phyloP scores from a whole-genome alignment of 2,113 vertebrate genomes.

The Galemys pyrenaicus region DNA sequence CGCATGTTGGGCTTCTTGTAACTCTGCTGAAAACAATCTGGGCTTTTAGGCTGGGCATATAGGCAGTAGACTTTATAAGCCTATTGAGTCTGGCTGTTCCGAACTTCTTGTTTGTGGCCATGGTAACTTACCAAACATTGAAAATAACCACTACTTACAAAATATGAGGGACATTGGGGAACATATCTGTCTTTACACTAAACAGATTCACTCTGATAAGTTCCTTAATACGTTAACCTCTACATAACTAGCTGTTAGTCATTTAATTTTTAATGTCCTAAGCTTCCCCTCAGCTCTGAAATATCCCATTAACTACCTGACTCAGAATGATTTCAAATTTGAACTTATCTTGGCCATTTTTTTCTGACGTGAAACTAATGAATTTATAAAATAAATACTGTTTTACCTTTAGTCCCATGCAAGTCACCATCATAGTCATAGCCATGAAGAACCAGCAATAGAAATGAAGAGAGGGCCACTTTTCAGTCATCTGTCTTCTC shows the following conservation, averaged over 20 bases:
- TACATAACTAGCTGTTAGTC: not conserved
- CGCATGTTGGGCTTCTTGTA: not conserved
- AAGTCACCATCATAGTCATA: conserved; percentile 87
- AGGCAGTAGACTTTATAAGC: not conserved
- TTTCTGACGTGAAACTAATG: conserved; percentile 21
- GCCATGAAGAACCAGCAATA: conserved; percentile 81
- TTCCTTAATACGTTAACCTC: not conserved
- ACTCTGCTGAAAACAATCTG: not conserved
- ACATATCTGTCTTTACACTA: not conserved
- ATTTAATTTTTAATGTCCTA: conserved; percentile 1
- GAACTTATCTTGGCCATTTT: not conserved
- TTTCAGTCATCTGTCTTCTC: conserved; percentile 84
- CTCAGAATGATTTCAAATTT: conserved; percentile 29
- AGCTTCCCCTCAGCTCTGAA: not conserved
- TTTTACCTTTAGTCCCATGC: conserved; percentile 86
- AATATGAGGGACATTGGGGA: not conserved
- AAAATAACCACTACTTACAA: not conserved
- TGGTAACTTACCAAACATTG: not conserved
- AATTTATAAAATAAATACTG: conserved; percentile 36
- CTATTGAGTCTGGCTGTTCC: not conserved
- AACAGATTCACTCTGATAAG: not conserved
- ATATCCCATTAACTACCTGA: not conserved
- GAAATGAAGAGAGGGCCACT: conserved; percentile 81
- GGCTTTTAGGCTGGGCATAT: not conserved
- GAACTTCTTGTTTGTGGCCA: not conserved